Evolutionary conservation across 2,113 vertebrate genomes (phyloP), one percentile per base, ranked within the genome.

Genomic region (Merops nubicus): DNA sequence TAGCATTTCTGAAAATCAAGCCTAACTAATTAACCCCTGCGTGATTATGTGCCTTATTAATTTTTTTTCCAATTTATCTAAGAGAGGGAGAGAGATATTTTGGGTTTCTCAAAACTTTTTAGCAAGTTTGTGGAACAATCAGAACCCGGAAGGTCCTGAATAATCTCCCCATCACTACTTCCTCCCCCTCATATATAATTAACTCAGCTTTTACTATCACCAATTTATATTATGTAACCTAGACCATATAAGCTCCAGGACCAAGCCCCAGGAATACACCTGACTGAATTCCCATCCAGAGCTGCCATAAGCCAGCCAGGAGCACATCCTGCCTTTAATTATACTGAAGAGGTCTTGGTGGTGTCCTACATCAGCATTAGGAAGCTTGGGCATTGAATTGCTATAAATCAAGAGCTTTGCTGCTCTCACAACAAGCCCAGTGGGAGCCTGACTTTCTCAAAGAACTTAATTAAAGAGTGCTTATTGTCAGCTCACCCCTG

Each of bases 391-490:
- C 78, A 85, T 34, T 79, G 94, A 96, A 96, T 84, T 91, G 84
- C 92, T 96, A 89, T 97, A 94, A 96, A 97, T 96, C 93, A 92
- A 91, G 89, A 92, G 72, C 74, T 96, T 91, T 93, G 81, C 95
- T 92, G 86, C 74, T 93, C 94, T 95, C 88, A 80, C 93, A 96
- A 93, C 84, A 94, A 97, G 91, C 94, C 94, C 92, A 72, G 85
- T 85, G 91, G 92, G 94, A 96, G 75, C 50, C 83, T 96, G 93
- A 93, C 85, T 96, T 96, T 93, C 89, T 95, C 95, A 97, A 96
- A 96, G 93, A 97, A 76, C 88, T 97, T 97, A 97, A 97, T 96
- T 97, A 98, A 97, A 97, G 93, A 93, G 93, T 93, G 64, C 76
- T 91, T 89, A 95, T 94, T 97, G 92, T 96, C 95, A 98, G 91